These are phyloP conservation scores for Caenorhabditis sp. DNA, from an alignment of 2,888 invertebrate genomes.

Conservation along the genomic window DNA sequence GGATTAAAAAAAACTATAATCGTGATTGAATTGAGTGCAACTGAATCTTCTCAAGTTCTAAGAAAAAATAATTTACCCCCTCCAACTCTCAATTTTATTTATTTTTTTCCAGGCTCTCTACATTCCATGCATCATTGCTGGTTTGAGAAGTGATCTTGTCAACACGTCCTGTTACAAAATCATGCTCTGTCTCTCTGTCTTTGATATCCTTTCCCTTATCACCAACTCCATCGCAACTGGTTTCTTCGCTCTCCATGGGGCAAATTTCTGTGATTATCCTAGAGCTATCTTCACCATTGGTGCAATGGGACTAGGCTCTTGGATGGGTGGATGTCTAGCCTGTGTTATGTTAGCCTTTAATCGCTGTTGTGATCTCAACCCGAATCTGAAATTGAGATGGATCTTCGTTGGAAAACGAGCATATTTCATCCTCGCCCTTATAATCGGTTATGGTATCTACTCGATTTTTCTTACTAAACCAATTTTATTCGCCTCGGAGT, in stretches of 20 bases:
- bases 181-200: constrained; percentile 18
- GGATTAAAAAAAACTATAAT: no score
- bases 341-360: constrained; percentile 21
- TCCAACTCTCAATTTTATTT: constrained; percentile 4
- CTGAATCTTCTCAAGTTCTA: neutral
- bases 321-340: constrained; percentile 17
- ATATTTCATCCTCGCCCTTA: neutral
- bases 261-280: constrained; percentile 22
- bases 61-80: no score
- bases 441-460: constrained; percentile 24
- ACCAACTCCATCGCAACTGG: constrained; percentile 29
- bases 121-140: constrained; percentile 11
- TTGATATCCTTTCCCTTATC: constrained; percentile 15
- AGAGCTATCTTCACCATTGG: constrained; percentile 14
- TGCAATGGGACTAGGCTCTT: constrained; percentile 14
- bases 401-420: neutral
- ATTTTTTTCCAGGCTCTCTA: constrained; percentile 14
- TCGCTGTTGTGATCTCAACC: neutral
- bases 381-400: neutral
- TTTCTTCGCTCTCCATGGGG: constrained; percentile 7
- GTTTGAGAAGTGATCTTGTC: neutral
- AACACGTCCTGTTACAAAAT: constrained; percentile 11
- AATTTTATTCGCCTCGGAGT: constrained; percentile 25
- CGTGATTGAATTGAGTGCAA: no score
- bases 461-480: constrained; percentile 25